A percentile compares a stretch with the other conserved stretches of the same genome.
These are phyloP conservation scores for Phyllotis vaccarum DNA, from an alignment of 2,797 vertebrate species.

Conservation along the genomic window DNA sequence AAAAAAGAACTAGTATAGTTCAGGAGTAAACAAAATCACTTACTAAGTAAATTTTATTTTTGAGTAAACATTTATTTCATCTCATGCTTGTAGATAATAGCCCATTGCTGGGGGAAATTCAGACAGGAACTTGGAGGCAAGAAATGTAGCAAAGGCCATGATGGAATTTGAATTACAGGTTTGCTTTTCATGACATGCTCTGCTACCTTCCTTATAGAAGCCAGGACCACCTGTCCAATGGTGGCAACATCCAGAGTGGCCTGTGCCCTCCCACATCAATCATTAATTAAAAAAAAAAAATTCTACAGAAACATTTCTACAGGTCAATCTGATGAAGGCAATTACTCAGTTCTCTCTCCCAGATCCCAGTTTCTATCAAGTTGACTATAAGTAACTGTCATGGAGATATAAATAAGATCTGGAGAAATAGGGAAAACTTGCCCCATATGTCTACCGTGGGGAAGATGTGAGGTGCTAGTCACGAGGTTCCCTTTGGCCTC, in stretches of 20 bases:
- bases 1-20: too few species aligned
- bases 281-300: too few species aligned
- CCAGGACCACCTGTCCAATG: not conserved
- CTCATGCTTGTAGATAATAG: too few species aligned
- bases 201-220: not conserved
- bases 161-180: not conserved
- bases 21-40: constrained; percentile 50
- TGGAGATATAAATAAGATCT: too few species aligned
- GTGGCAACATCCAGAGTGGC: not conserved
- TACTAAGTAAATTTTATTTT: too few species aligned
- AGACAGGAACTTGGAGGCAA: not conserved
- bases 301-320: not conserved
- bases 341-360: not conserved
- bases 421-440: not conserved
- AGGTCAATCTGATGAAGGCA: not conserved
- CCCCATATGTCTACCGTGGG: not conserved
- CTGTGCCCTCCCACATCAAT: not conserved
- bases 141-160: not conserved
- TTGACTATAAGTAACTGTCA: not conserved
- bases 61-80: not conserved
- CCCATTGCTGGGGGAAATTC: not conserved
- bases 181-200: not conserved
- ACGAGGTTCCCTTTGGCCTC: not conserved
- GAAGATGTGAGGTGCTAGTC: not conserved
- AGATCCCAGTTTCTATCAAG: not conserved